phyloP scores from a whole-genome alignment of 37 sponge, comb jelly and placozoan genomes.

The Eunapius fragilis region DNA sequence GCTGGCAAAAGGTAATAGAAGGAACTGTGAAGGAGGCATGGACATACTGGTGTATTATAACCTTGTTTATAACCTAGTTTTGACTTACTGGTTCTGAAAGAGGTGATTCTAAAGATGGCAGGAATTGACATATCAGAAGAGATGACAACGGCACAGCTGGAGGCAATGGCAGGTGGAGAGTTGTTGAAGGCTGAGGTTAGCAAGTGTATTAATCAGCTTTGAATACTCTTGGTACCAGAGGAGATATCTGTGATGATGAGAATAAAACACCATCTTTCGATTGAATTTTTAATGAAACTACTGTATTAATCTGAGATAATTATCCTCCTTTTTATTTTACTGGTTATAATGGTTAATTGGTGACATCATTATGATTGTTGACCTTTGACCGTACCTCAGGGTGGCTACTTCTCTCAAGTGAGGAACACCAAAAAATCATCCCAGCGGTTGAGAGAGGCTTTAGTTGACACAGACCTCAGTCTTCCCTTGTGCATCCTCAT shows the following conservation, averaged over 20 bases:
- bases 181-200: slow-evolving; percentile 92
- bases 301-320: slow-evolving; percentile 2
- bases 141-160: slow-evolving; percentile 85
- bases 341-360: no score
- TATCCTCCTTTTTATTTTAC: neutral
- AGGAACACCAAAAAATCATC: slow-evolving; percentile 95
- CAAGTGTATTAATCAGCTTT: neutral
- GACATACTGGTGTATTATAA: neutral
- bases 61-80: no score
- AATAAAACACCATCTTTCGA: slow-evolving; percentile 33
- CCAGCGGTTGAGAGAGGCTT: slow-evolving; percentile 88
- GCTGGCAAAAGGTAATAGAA: slow-evolving; percentile 85
- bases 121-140: slow-evolving; percentile 94
- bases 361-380: no score
- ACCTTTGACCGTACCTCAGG: no score
- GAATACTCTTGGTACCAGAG: neutral
- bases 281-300: slow-evolving; percentile 12
- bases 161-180: slow-evolving; percentile 92
- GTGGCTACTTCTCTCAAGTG: slow-evolving; percentile 86
- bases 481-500: slow-evolving; percentile 91
- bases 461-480: slow-evolving; percentile 84
- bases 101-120: slow-evolving; percentile 95
- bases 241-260: slow-evolving; percentile 18
- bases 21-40: neutral
- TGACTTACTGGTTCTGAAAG: slow-evolving; percentile 95